Base-by-base conservation (phyloP, 2,113 vertebrate species). In the Fulica atra region DNA sequence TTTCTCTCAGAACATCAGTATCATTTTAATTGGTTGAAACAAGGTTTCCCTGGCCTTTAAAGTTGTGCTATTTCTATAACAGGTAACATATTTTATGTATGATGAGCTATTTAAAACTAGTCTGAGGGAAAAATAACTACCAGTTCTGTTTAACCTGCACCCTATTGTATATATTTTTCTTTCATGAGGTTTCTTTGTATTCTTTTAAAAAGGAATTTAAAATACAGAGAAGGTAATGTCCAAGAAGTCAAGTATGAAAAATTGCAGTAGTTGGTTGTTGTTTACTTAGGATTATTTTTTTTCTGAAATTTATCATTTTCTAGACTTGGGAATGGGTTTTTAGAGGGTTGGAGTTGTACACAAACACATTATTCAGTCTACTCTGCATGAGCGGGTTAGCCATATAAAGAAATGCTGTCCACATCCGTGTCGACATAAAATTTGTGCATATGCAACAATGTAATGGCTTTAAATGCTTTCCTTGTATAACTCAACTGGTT, bases 391-490 rank as follows among this genome's bases (percentile, higher is more conserved):
- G 38, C 0, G 0, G 21, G 6, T 86, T 86, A 88, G 79, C 74
- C 82, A 33, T 63, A 69, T 59, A 16, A 82, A 85, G 63, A 90
- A 93, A 90, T 81, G 63, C 42, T 81, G 31, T 42, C 56, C 54
- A 68, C 29, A 69, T 92, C 68, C 3, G 2, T 56, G 31, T 38
- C 85, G 66, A 25, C 46, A 38, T 88, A 63, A 88, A 94, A 51
- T 83, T 80, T 42, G 28, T 91, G 66, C 14, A 19, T 66, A 65
- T 80, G 81, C 59, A 88, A 36, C 28, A 50, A 21, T 10, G 14
- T 54, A 91, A 82, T 91, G 46, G 57, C 81, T 97, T 92, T 78
- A 76, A 96, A 72, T 66, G 57, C 40, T 92, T 91, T 78, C 25
- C 70, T 77, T 3, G 1, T 35, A 24, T 77, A 89, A 70, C 28